Base-by-base conservation (phyloP, 2,797 vertebrate genomes). In the Hypotaenidia philippensis region DNA sequence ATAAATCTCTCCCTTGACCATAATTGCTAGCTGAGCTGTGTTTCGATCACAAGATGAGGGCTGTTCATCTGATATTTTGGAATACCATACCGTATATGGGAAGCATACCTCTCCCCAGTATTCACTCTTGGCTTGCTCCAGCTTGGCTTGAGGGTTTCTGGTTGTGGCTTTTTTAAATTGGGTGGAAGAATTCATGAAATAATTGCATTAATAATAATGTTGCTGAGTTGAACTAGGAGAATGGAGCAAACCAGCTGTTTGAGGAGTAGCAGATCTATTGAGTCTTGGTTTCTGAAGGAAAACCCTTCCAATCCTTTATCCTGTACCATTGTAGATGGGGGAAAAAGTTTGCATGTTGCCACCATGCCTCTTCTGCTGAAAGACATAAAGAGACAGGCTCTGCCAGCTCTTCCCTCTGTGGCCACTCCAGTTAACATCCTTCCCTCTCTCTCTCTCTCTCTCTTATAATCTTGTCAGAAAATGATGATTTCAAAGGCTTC, bases 101-200 rank as follows among this genome's bases (percentile, higher is more conserved):
- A 64, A 83, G 47, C 60, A 93, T 68, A 91, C 63, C 60, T 96
- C 72, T 83, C 26, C 56, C 29, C 52, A 71, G 22, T 71, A 65
- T 87, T 96, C 95, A 96, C 60, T 89, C 76, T 94, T 95, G 94
- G 94, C 94, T 90, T 91, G 32, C 84, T 86, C 25, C 26, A 31
- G 49, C 61, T 60, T 40, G 77, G 27, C 77, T 89, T 76, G 77
- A 63, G 70, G 90, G 41, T 88, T 93, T 88, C 69, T 97, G 41
- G 3, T 78, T 84, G 77, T 89, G 89, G 64, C 20, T 89, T 84
- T 87, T 83, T 89, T 38, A 47, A 83, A 88, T 82, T 59, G 77
- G 27, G 36, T 89, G 78, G 87, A 91, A 91, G 66, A 96, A 91
- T 87, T 93, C 21, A 61, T 72, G 19, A 85, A 94, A 90, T 90